A percentile compares a stretch with the other conserved stretches of the same genome.
Evolutionary conservation across 2,888 invertebrate species (phyloP).

Genomic region (Proisotoma minuta): DNA sequence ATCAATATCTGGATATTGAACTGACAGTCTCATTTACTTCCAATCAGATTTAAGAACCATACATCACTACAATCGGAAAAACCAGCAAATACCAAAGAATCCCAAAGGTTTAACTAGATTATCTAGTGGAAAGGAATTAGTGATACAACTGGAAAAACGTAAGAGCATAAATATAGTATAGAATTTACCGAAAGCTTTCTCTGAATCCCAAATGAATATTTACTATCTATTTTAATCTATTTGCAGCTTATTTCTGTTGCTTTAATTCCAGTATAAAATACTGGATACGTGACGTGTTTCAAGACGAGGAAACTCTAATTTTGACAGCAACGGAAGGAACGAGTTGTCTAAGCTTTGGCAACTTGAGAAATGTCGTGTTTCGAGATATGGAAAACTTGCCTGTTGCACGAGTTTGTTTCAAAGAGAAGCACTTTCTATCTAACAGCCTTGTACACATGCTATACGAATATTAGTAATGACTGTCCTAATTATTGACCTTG

Average conservation of each 20-base stretch:
- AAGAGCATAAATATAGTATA: too few relatives aligned
- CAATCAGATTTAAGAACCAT: too few relatives aligned
- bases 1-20: too few relatives aligned
- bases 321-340: slow-evolving; percentile 34
- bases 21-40: too few relatives aligned
- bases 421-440: slow-evolving; percentile 33
- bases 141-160: neutral
- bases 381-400: slow-evolving; percentile 28
- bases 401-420: slow-evolving; percentile 41
- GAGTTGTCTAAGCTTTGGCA: slow-evolving; percentile 20
- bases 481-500: neutral
- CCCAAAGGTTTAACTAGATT: neutral
- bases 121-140: neutral
- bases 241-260: slow-evolving; percentile 25
- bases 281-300: slow-evolving; percentile 19
- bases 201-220: too few relatives aligned
- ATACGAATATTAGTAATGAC: neutral
- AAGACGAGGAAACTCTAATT: slow-evolving; percentile 23
- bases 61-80: neutral
- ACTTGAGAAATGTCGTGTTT: slow-evolving; percentile 38
- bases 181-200: too few relatives aligned
- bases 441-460: slow-evolving; percentile 29
- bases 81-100: neutral
- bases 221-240: neutral
- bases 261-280: slow-evolving; percentile 27